These are phyloP conservation scores for Arctocebus calabarensis DNA, from an alignment of 2,797 vertebrate genomes.

Conservation along the genomic window DNA sequence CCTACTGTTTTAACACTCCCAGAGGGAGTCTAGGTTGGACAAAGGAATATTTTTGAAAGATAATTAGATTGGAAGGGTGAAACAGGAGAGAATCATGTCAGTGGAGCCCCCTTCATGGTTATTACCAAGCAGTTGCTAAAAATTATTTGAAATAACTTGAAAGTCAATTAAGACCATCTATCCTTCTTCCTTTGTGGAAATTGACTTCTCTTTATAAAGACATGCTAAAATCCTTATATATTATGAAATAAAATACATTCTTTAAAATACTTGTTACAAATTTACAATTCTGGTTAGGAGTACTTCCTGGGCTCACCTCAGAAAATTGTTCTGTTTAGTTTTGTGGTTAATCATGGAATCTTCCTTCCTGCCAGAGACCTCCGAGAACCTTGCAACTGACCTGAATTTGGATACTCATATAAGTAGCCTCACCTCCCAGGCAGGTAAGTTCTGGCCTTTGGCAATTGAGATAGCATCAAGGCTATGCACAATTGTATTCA, in stretches of 20 bases:
- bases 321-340: constrained; percentile 24
- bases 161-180: constrained; percentile 72
- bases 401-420: constrained; percentile 17
- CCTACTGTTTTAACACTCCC: constrained; percentile 78
- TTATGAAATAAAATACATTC: constrained; percentile 67
- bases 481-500: neutral
- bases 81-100: constrained; percentile 76
- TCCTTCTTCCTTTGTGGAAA: constrained; percentile 64
- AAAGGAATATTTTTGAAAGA: constrained; percentile 78
- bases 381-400: neutral
- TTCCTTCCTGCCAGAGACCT: neutral
- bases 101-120: constrained; percentile 75
- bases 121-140: constrained; percentile 75
- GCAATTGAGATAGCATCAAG: neutral
- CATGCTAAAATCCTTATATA: constrained; percentile 29
- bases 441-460: neutral
- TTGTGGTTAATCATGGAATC: constrained; percentile 30
- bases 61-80: constrained; percentile 81
- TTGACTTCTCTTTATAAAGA: constrained; percentile 60
- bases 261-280: constrained; percentile 47
- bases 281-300: constrained; percentile 60
- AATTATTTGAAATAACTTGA: constrained; percentile 77
- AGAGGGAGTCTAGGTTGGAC: constrained; percentile 76
- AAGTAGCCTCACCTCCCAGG: neutral
- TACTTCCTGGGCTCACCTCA: constrained; percentile 12